Conservation (phyloP, 2,113 vertebrate genomes). For the Gavia stellata region DNA sequence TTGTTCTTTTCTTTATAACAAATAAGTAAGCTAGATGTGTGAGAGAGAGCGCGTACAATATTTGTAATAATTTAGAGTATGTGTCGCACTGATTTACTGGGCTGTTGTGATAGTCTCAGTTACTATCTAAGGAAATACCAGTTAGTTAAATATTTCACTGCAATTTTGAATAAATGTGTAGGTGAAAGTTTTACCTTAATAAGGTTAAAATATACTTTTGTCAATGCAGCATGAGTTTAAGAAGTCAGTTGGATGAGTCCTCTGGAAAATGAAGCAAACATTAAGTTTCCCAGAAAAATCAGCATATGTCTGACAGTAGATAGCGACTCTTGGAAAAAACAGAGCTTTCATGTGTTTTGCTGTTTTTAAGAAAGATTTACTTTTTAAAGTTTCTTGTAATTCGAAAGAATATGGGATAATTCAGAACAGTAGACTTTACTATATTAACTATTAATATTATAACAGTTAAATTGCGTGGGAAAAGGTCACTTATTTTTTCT, state of each 20-base stretch:
- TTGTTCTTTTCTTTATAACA: neutral
- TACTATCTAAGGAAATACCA: neutral
- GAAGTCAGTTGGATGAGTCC: neutral
- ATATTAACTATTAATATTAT: neutral
- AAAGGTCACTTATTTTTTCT: neutral
- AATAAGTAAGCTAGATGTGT: neutral
- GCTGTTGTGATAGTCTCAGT: neutral
- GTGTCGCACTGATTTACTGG: neutral
- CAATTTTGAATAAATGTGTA: neutral
- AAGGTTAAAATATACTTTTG: neutral
- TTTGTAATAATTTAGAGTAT: neutral
- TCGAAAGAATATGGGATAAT: neutral
- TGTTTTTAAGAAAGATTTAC: neutral
- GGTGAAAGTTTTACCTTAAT: neutral
- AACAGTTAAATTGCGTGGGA: neutral
- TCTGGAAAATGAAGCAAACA: neutral
- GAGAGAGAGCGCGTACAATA: fast-evolving
- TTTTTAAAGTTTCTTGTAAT: neutral
- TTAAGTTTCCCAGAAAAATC: neutral
- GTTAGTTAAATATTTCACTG: neutral
- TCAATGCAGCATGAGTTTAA: neutral
- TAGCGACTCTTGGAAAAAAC: neutral
- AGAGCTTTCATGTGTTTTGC: neutral
- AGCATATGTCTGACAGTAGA: neutral
- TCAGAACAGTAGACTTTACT: neutral